phyloP scores from a whole-genome alignment of 2,888 invertebrate species.

The Nasonia oneida region DNA sequence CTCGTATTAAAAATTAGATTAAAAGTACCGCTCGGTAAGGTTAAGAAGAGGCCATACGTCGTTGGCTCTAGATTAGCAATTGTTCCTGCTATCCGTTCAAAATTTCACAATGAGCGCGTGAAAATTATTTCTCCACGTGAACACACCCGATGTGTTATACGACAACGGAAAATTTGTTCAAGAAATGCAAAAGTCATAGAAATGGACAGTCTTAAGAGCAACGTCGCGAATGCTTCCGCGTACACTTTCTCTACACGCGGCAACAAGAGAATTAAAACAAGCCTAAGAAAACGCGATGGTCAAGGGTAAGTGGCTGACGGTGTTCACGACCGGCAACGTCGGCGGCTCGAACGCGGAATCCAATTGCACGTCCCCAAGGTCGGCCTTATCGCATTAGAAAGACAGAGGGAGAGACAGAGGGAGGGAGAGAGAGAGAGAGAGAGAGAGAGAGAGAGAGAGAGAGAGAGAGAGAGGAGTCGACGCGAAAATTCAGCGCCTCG shows the following conservation, averaged over 20 bases:
- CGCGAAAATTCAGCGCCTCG: constrained; percentile 34
- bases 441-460: constrained; percentile 17
- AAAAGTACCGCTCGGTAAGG: constrained; percentile 18
- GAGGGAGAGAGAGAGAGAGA: background rate
- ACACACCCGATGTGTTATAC: background rate
- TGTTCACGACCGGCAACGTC: constrained; percentile 26
- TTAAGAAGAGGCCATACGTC: constrained; percentile 4
- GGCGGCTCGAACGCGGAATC: constrained; percentile 47
- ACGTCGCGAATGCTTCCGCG: background rate
- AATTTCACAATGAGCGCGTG: background rate
- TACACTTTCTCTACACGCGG: background rate
- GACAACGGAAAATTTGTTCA: background rate
- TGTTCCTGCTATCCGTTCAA: background rate
- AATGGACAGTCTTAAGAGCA: background rate
- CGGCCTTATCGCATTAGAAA: constrained; percentile 55
- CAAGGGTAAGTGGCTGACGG: constrained; percentile 53
- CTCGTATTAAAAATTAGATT: constrained; percentile 19
- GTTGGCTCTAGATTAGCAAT: background rate
- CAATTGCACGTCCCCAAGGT: constrained; percentile 55
- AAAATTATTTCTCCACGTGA: background rate
- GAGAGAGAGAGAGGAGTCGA: background rate
- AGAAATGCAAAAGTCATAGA: background rate
- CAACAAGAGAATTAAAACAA: constrained; percentile 13
- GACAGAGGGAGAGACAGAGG: constrained; percentile 16
- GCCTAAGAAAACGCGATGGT: constrained; percentile 23